These are phyloP conservation scores for Anastrepha ludens DNA, from an alignment of 1,140 invertebrate genomes.

Conservation along the genomic window DNA sequence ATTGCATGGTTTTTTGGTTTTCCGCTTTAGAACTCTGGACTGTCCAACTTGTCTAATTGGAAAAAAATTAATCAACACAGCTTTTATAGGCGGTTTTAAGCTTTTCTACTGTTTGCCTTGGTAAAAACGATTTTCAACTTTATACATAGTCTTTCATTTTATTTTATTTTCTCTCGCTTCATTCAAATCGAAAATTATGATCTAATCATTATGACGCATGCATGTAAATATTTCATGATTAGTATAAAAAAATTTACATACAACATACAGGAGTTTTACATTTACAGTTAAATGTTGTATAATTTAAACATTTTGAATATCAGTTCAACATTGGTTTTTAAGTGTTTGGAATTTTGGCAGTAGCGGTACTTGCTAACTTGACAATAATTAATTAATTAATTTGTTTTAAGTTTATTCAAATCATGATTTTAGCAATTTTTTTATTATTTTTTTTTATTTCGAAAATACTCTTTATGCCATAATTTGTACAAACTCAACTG, in stretches of 20 bases:
- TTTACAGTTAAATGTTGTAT: slow-evolving; percentile 20
- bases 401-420: not conserved
- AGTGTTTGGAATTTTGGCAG: slow-evolving; percentile 22
- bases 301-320: slow-evolving; percentile 25
- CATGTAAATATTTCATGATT: slow-evolving; percentile 47
- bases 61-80: too few species aligned
- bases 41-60: too few species aligned
- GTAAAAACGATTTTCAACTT: too few species aligned
- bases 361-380: not conserved
- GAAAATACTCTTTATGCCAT: not conserved
- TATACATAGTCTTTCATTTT: slow-evolving; percentile 31
- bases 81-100: too few species aligned
- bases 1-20: too few species aligned
- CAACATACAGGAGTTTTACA: slow-evolving; percentile 11
- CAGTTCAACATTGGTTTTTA: not conserved
- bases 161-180: slow-evolving; percentile 1
- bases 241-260: slow-evolving; percentile 31
- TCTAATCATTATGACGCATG: slow-evolving; percentile 26
- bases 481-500: slow-evolving; percentile 12
- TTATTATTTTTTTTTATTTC: not conserved
- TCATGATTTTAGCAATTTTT: not conserved
- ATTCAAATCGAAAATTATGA: slow-evolving; percentile 1
- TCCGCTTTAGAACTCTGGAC: too few species aligned
- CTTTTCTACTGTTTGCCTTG: too few species aligned
- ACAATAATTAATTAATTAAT: not conserved